These are phyloP conservation scores for Centropus bengalensis DNA, from an alignment of 2,113 vertebrate species.

Conservation along the genomic window DNA sequence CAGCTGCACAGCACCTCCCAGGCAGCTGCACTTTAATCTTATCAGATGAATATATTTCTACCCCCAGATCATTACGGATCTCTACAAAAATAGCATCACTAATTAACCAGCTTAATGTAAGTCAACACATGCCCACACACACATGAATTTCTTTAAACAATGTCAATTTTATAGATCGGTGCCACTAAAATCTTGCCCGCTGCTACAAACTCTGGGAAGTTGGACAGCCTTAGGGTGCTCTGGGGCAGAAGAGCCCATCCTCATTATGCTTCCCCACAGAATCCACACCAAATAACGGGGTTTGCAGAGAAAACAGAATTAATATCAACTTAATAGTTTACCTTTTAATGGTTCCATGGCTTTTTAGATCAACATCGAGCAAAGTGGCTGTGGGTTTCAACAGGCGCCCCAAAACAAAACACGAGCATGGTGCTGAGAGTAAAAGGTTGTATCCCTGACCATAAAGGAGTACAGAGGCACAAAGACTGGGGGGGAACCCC, in stretches of 20 bases:
- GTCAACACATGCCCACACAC: background rate
- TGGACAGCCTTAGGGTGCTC: background rate
- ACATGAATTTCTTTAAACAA: background rate
- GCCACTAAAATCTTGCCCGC: background rate
- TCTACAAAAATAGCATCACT: background rate
- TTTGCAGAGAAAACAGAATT: background rate
- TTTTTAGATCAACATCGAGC: background rate
- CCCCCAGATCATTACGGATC: background rate
- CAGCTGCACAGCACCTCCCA: background rate
- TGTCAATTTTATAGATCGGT: background rate
- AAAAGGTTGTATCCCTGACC: background rate
- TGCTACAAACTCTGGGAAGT: background rate
- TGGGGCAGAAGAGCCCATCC: background rate
- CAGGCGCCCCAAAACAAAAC: background rate
- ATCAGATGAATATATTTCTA: background rate
- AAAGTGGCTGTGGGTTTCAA: background rate
- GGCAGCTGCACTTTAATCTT: no score
- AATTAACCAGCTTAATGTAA: background rate
- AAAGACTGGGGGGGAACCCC: background rate
- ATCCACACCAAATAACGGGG: no score
- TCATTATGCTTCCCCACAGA: background rate
- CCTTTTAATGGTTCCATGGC: background rate
- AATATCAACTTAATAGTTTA: background rate
- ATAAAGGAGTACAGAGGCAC: background rate
- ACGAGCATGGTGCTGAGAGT: background rate